Base-by-base conservation (phyloP, 2,797 vertebrate genomes). In the Falco cherrug region DNA sequence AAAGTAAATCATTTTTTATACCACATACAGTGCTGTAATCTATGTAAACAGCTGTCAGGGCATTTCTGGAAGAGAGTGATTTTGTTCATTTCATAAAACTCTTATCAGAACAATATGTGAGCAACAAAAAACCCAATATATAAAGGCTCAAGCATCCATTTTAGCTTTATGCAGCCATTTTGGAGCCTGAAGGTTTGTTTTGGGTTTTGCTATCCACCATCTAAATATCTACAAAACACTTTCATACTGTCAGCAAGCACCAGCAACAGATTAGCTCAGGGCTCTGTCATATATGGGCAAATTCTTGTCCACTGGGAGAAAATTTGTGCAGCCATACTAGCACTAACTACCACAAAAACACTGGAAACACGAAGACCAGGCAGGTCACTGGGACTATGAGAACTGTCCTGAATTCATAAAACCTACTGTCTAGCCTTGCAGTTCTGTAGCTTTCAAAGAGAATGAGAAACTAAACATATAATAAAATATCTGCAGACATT, bases 21-120 rank as follows among this genome's bases (percentile, higher is more conserved):
- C 59, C 73, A 69, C 67, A 87, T 35, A 43, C 47, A 74, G 63
- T 29, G 50, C 78, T 82, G 54, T 86, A 87, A 89, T 83, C 54
- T 85, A 68, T 2, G 5, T 65, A 89, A 94, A 83, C 79, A 83
- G 64, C 82, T 91, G 57, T 77, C 75, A 88, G 71, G 71, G 68
- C 51, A 76, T 83, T 93, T 89, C 35, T 83, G 51, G 54, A 76
- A 85, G 43, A 63, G 8, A 51, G 45, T 33, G 54, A 69, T 85
- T 91, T 80, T 67, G 74, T 67, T 95, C 5, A 87, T 77, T 74
- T 83, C 43, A 39, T 85, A 79, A 87, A 93, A 85, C 71, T 77
- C 65, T 77, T 41, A 87, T 76, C 47, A 84, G 75, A 91, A 78
- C 53, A 79, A 68, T 31, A 41, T 37, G 47, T 60, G 59, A 85